phyloP scores from a whole-genome alignment of 2,888 invertebrate species.

The Cylloceria caligata region DNA sequence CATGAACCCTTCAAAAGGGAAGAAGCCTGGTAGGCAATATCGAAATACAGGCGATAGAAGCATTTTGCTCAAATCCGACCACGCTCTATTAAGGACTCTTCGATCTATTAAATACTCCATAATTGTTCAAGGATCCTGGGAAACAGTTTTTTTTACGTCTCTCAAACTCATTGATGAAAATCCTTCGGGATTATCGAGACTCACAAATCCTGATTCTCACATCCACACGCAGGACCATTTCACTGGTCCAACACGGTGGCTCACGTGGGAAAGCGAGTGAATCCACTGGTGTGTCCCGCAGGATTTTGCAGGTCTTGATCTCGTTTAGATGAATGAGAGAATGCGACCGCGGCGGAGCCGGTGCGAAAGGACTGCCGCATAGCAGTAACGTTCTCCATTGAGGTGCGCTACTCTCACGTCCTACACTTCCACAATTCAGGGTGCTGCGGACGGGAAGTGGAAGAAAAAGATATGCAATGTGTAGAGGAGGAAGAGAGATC shows the following conservation, averaged over 20 bases:
- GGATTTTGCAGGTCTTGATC: conserved; percentile 69
- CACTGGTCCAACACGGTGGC: not conserved
- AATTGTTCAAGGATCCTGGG: conserved; percentile 9
- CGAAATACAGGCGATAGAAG: conserved; percentile 37
- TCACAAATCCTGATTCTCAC: not conserved
- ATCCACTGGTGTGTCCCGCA: conserved; percentile 35
- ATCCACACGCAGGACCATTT: conserved; percentile 6
- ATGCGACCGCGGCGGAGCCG: conserved; percentile 71
- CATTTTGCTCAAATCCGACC: conserved; percentile 35
- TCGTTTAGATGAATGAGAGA: conserved; percentile 77
- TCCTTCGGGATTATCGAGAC: conserved; percentile 3
- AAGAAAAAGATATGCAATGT: conserved; percentile 54
- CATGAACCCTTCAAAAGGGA: conserved; percentile 22
- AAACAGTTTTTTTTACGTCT: not conserved
- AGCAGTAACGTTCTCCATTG: conserved; percentile 67
- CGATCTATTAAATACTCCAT: conserved; percentile 1
- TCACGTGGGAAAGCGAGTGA: conserved; percentile 69
- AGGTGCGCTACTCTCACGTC: conserved; percentile 49
- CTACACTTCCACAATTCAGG: conserved; percentile 36
- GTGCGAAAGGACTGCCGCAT: conserved; percentile 69
- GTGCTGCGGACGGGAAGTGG: conserved; percentile 56
- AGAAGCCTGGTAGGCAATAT: conserved; percentile 29
- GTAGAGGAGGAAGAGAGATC: conserved; percentile 31
- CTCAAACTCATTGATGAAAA: conserved; percentile 35
- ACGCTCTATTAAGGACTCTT: conserved; percentile 22